Conservation (phyloP, 2,113 vertebrate species). For the Terrapene triunguis region DNA sequence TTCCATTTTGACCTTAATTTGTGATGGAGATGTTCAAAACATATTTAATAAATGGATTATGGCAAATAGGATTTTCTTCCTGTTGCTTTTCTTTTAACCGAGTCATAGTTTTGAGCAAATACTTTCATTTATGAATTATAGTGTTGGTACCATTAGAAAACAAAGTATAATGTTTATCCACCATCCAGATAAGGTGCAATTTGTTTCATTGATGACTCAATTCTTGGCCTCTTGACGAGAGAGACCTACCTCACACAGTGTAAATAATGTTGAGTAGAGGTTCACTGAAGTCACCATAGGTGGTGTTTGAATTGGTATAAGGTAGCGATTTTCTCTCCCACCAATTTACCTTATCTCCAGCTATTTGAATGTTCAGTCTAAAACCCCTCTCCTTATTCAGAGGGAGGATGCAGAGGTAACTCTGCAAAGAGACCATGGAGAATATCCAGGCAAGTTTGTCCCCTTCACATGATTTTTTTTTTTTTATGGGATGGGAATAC, state of each 20-base stretch:
- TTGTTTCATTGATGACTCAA: constrained; percentile 26
- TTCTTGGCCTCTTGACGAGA: not conserved
- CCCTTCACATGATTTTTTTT: not conserved
- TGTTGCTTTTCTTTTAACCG: not conserved
- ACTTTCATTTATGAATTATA: constrained; percentile 12
- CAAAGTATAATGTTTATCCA: constrained; percentile 11
- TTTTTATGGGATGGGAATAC: not conserved
- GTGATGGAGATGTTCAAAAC: constrained; percentile 58
- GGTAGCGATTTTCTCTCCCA: too few relatives aligned
- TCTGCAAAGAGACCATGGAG: not conserved
- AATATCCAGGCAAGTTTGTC: not conserved
- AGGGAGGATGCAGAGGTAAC: not conserved
- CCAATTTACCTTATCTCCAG: not conserved
- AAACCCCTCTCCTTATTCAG: not conserved
- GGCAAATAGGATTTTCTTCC: not conserved
- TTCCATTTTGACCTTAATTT: constrained; percentile 74
- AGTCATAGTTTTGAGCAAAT: not conserved
- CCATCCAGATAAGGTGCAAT: not conserved
- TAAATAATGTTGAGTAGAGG: too few relatives aligned
- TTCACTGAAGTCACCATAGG: too few relatives aligned
- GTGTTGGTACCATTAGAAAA: not conserved
- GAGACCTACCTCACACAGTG: too few relatives aligned
- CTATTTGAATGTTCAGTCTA: not conserved
- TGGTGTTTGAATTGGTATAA: too few relatives aligned
- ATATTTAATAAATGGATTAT: constrained; percentile 64